Percentiles rank a stretch among this genome's conserved stretches.
phyloP scores from a whole-genome alignment of 2,797 vertebrate genomes.

The Artibeus lituratus region DNA sequence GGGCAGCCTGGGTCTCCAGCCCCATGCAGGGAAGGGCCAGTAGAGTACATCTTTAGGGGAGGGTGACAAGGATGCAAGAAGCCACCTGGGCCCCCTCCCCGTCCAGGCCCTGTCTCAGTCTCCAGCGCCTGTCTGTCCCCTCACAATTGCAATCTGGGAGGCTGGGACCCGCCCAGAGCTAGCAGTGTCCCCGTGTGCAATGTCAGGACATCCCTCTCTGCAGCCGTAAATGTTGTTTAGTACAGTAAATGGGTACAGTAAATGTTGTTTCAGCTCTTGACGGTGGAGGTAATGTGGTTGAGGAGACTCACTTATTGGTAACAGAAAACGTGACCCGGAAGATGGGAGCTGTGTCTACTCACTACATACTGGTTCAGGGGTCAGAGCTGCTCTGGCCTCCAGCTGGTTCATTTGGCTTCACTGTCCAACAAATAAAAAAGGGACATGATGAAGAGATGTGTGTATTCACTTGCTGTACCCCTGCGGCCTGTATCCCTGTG shows the following conservation, averaged over 20 bases:
- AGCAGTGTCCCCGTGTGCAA: neutral
- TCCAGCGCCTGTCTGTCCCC: neutral
- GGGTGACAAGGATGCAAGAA: neutral
- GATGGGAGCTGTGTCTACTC: neutral
- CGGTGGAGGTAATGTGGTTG: neutral
- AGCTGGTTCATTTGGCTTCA: neutral
- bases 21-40: neutral
- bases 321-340: neutral
- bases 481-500: neutral
- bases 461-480: neutral
- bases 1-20: neutral
- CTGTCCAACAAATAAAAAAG: neutral
- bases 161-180: neutral
- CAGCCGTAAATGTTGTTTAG: neutral
- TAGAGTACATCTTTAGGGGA: neutral
- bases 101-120: neutral
- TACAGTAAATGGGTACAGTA: too few species aligned
- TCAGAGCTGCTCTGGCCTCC: neutral
- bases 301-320: neutral
- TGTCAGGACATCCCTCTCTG: neutral
- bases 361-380: too few species aligned
- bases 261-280: neutral
- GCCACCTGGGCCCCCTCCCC: neutral
- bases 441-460: neutral
- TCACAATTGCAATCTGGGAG: neutral